Percentiles rank a stretch among this genome's conserved stretches.
Evolutionary conservation across 2,888 invertebrate genomes (phyloP).

Genomic region (Mesochorus sp.): DNA sequence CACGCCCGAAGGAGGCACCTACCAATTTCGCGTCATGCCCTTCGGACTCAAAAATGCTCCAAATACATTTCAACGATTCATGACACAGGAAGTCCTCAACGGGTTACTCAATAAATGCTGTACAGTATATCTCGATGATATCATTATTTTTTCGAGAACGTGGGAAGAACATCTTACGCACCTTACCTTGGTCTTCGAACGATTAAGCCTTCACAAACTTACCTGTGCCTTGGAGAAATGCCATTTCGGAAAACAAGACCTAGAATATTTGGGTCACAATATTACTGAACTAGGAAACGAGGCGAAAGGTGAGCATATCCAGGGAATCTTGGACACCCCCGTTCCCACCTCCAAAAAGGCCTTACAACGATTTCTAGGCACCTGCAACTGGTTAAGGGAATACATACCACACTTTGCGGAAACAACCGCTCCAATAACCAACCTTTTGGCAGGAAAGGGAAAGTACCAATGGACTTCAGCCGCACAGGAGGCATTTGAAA

Average conservation of each 20-base stretch:
- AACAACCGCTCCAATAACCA: too few relatives aligned
- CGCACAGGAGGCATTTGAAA: too few relatives aligned
- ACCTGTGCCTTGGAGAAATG: constrained; percentile 57
- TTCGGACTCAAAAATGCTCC: constrained; percentile 72
- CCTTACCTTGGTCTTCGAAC: constrained; percentile 60
- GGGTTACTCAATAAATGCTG: constrained; percentile 62
- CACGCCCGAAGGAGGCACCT: constrained; percentile 68
- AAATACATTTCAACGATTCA: constrained; percentile 70
- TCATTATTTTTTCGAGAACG: too few relatives aligned
- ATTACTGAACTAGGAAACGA: constrained; percentile 34
- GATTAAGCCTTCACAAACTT: constrained; percentile 52
- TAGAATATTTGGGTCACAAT: constrained; percentile 54
- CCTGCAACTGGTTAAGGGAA: too few relatives aligned
- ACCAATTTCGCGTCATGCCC: constrained; percentile 70
- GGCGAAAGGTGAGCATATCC: constrained; percentile 7
- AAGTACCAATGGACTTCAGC: too few relatives aligned
- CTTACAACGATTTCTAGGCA: background rate
- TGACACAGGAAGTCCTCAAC: constrained; percentile 64
- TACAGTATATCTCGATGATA: constrained; percentile 69
- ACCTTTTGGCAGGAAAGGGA: too few relatives aligned
- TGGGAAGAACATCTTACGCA: constrained; percentile 63
- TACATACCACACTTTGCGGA: too few relatives aligned
- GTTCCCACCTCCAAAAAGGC: background rate
- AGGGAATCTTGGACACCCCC: background rate
- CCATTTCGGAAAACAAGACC: constrained; percentile 31